These are phyloP conservation scores for Macrostomum lignano DNA, from an alignment of 1,140 invertebrate species.

Conservation along the genomic window DNA sequence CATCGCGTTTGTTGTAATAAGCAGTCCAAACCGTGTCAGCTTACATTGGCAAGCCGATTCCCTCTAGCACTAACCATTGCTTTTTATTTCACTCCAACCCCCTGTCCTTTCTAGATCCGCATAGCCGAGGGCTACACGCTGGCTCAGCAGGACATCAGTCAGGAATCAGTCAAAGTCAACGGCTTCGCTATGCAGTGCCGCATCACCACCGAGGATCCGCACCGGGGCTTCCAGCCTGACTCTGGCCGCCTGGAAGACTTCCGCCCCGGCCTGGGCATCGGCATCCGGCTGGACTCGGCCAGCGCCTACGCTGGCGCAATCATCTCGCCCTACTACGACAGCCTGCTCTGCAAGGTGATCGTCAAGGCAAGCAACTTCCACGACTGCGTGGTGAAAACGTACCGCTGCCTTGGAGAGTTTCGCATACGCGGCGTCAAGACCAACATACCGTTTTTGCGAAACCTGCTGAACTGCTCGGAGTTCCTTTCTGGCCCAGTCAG, in stretches of 20 bases:
- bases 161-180: slow-evolving; percentile 55
- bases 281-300: slow-evolving; percentile 78
- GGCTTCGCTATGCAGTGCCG: slow-evolving; percentile 85
- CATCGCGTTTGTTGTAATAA: no score
- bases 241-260: slow-evolving; percentile 79
- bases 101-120: no score
- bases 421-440: slow-evolving; percentile 93
- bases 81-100: no score
- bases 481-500: slow-evolving; percentile 75
- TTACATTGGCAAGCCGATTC: no score
- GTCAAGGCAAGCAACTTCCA: slow-evolving; percentile 65
- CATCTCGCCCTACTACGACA: slow-evolving; percentile 93
- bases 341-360: slow-evolving; percentile 85
- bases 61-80: no score
- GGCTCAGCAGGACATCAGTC: slow-evolving; percentile 53
- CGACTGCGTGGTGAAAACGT: slow-evolving; percentile 75
- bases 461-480: slow-evolving; percentile 81
- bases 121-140: slow-evolving; percentile 65
- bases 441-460: slow-evolving; percentile 89
- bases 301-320: slow-evolving; percentile 81
- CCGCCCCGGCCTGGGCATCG: slow-evolving; percentile 89
- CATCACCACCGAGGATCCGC: slow-evolving; percentile 92
- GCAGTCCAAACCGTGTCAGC: no score
- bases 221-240: slow-evolving; percentile 82
- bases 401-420: slow-evolving; percentile 71